A percentile compares a stretch with the other conserved stretches of the same genome.
Evolutionary conservation across 37 sponge, comb jelly and placozoan species (phyloP).

Genomic region (Axinella damicornis): DNA sequence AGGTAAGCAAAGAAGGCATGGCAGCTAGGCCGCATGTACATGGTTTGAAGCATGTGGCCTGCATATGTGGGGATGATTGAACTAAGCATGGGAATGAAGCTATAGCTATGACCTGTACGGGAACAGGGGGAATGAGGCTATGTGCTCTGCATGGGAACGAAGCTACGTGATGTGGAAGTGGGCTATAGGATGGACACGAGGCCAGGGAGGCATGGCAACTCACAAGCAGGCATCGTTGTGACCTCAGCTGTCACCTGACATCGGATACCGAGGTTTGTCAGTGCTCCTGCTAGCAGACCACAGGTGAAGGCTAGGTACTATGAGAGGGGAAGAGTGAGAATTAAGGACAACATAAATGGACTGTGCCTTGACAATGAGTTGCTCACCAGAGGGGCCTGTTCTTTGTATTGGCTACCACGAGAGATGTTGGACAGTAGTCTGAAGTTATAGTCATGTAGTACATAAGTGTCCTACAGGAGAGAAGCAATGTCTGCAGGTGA

Average conservation of each 20-base stretch:
- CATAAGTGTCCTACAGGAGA: slow-evolving; percentile 78
- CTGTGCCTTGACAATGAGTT: background rate
- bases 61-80: too few relatives aligned
- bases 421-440: slow-evolving; percentile 67
- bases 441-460: slow-evolving; percentile 83
- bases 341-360: background rate
- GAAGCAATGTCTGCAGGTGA: too few relatives aligned
- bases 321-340: background rate
- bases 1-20: background rate
- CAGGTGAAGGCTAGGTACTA: slow-evolving; percentile 84
- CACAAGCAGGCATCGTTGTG: slow-evolving; percentile 72
- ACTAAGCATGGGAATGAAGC: too few relatives aligned
- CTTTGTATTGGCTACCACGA: slow-evolving; percentile 64
- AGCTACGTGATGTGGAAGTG: too few relatives aligned
- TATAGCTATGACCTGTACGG: too few relatives aligned
- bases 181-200: background rate
- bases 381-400: slow-evolving; percentile 73
- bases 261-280: slow-evolving; percentile 74
- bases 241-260: slow-evolving; percentile 80
- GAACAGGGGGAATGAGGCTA: too few relatives aligned
- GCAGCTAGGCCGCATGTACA: too few relatives aligned
- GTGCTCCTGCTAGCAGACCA: slow-evolving; percentile 86
- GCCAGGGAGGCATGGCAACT: slow-evolving; percentile 9
- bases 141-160: too few relatives aligned
- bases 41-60: too few relatives aligned